These are phyloP conservation scores for Drosophila subpulchrella DNA, from an alignment of 1,140 invertebrate genomes.

Conservation along the genomic window DNA sequence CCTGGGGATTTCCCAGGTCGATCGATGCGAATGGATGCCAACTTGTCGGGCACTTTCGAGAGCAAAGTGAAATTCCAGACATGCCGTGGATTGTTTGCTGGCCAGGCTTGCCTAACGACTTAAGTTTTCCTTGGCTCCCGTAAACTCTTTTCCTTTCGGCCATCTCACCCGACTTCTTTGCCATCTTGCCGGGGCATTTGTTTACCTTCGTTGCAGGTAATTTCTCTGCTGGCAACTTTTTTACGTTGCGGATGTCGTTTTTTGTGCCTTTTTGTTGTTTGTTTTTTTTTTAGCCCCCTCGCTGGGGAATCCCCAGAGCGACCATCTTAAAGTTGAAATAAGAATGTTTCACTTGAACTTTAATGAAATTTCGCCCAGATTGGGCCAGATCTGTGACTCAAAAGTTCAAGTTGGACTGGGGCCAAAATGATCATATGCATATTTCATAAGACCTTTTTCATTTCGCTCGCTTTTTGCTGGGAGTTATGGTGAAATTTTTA, in stretches of 20 bases:
- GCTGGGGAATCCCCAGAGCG: slow-evolving; percentile 46
- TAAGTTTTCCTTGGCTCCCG: slow-evolving; percentile 28
- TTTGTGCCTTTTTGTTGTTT: slow-evolving; percentile 80
- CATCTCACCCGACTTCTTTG: not conserved
- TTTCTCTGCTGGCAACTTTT: slow-evolving; percentile 34
- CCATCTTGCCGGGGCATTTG: slow-evolving; percentile 32
- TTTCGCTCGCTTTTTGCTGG: slow-evolving; percentile 26
- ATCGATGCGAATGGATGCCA: slow-evolving; percentile 31
- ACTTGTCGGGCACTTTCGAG: slow-evolving; percentile 36
- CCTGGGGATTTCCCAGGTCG: not conserved
- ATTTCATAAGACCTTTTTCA: slow-evolving; percentile 77
- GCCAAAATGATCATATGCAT: slow-evolving; percentile 79
- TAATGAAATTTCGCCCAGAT: slow-evolving; percentile 59
- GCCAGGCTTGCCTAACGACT: slow-evolving; percentile 44
- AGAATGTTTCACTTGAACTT: slow-evolving; percentile 55
- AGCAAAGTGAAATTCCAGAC: slow-evolving; percentile 48
- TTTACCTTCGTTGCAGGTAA: slow-evolving; percentile 52
- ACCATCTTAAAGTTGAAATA: slow-evolving; percentile 61
- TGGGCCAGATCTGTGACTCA: not conserved
- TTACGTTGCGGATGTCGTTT: slow-evolving; percentile 25
- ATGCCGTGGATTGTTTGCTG: slow-evolving; percentile 41
- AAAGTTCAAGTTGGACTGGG: slow-evolving; percentile 4
- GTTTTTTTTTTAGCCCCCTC: not conserved
- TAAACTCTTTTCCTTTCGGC: slow-evolving; percentile 33
- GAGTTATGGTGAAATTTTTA: slow-evolving; percentile 73